These are phyloP conservation scores for Dicentrarchus labrax DNA, from an alignment of 2,113 vertebrate species.

Conservation along the genomic window DNA sequence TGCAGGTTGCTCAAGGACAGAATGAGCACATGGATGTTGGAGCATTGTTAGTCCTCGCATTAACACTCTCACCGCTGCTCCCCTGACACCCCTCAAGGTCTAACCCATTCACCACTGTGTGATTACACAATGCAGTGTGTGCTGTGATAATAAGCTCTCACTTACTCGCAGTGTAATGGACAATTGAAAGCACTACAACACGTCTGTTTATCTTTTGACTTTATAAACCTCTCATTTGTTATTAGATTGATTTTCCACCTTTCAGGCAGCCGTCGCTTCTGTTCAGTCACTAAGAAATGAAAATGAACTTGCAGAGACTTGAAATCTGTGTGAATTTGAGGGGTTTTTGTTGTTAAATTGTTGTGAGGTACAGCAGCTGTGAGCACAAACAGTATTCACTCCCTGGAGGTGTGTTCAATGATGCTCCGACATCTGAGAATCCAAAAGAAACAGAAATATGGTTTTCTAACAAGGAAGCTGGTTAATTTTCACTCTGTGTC, in stretches of 20 bases:
- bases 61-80: constrained; percentile 24
- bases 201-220: not conserved
- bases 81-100: constrained; percentile 26
- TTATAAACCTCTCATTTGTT: not conserved
- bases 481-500: no score
- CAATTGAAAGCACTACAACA: constrained; percentile 1
- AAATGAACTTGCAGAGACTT: not conserved
- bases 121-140: constrained; percentile 32
- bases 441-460: no score
- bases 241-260: not conserved
- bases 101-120: constrained; percentile 12
- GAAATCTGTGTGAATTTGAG: not conserved
- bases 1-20: constrained; percentile 26
- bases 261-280: not conserved
- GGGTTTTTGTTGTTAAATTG: no score
- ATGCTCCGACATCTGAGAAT: not conserved
- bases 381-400: not conserved
- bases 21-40: constrained; percentile 2
- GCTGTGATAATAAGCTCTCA: not conserved
- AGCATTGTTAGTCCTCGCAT: constrained; percentile 1
- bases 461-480: no score
- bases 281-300: not conserved
- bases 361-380: not conserved
- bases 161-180: constrained; percentile 1
- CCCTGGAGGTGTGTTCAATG: not conserved